Evolutionary conservation across 2,113 vertebrate species (phyloP).

Genomic region (Lepidothrix coronata): DNA sequence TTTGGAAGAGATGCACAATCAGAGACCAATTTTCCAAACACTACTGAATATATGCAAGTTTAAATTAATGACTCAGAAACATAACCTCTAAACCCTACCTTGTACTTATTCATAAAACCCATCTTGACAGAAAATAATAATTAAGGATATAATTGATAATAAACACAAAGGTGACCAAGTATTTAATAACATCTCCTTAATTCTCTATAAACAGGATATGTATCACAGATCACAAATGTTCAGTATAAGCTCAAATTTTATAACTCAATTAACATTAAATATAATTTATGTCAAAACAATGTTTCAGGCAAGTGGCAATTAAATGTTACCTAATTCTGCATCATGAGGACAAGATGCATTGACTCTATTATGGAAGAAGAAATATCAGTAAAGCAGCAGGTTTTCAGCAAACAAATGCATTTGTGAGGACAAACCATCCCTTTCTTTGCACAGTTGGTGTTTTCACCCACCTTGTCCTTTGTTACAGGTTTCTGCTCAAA

Average conservation of each 20-base stretch:
- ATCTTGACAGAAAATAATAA: conserved; percentile 43
- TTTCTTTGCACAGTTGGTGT: conserved; percentile 17
- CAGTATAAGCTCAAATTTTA: conserved; percentile 19
- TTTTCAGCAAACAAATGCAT: conserved; percentile 53
- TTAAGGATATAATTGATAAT: conserved; percentile 59
- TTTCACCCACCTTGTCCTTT: neutral
- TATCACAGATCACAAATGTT: conserved; percentile 16
- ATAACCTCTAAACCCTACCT: neutral
- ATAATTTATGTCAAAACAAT: conserved; percentile 31
- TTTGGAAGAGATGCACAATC: neutral
- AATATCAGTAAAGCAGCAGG: conserved; percentile 53
- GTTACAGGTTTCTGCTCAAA: conserved; percentile 39
- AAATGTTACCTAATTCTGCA: conserved; percentile 15
- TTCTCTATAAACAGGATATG: neutral
- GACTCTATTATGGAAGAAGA: conserved; percentile 25
- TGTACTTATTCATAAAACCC: conserved; percentile 13
- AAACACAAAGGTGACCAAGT: conserved; percentile 30
- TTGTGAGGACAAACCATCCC: conserved; percentile 35
- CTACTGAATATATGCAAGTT: neutral
- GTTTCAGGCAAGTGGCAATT: conserved; percentile 48
- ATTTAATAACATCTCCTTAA: conserved; percentile 39
- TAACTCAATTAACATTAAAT: conserved; percentile 57
- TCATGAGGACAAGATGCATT: conserved; percentile 31
- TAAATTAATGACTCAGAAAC: conserved; percentile 31
- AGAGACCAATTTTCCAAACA: conserved; percentile 9